These are phyloP conservation scores for Andrena dorsata DNA, from an alignment of 2,888 invertebrate genomes.

Conservation along the genomic window DNA sequence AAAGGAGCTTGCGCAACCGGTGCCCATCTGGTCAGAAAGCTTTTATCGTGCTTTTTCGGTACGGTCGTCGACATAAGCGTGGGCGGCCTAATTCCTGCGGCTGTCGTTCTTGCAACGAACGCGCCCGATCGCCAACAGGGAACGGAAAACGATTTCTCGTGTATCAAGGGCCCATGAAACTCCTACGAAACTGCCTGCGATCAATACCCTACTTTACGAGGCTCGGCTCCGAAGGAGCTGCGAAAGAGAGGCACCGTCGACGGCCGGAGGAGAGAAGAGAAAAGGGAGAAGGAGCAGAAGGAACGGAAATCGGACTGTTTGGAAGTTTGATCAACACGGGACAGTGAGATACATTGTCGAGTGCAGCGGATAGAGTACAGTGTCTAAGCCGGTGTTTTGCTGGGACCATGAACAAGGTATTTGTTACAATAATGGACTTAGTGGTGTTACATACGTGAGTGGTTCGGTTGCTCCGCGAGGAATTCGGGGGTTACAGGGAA, in stretches of 20 bases:
- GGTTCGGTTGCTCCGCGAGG: background rate
- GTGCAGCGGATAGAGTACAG: background rate
- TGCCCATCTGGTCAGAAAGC: constrained; percentile 76
- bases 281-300: no score
- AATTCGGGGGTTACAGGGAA: background rate
- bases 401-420: constrained; percentile 15
- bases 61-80: constrained; percentile 74
- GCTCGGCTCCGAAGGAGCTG: constrained; percentile 31
- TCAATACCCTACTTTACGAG: constrained; percentile 51
- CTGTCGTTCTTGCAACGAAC: constrained; percentile 63
- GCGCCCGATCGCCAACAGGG: constrained; percentile 44
- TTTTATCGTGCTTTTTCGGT: constrained; percentile 77
- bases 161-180: constrained; percentile 60
- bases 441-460: background rate
- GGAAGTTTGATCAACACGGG: background rate
- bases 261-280: background rate
- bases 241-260: background rate
- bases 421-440: constrained; percentile 18
- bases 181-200: constrained; percentile 50
- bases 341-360: constrained; percentile 23
- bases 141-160: constrained; percentile 25
- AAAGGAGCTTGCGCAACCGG: constrained; percentile 69
- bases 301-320: constrained; percentile 8
- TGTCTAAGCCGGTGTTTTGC: background rate
- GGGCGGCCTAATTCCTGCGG: constrained; percentile 74